Evolutionary conservation across 2,797 vertebrate genomes (phyloP), one percentile per base, ranked within the genome.

Genomic region (Phalloptychus januarius): DNA sequence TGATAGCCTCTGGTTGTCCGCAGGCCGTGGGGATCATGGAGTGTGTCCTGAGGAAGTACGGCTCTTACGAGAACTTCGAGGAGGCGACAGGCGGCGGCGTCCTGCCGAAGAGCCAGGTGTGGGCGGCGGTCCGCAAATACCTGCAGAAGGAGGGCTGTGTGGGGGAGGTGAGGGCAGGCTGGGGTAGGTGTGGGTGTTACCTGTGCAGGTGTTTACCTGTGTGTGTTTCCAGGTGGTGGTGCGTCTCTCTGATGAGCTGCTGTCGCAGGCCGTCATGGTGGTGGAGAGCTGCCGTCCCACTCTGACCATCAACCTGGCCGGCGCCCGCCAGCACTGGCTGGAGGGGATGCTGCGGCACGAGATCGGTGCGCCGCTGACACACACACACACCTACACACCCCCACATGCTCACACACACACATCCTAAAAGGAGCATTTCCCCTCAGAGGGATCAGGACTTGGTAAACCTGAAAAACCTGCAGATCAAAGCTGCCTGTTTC

Each of bases 181-280:
- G 46, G 46, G 8, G 18, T 23, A 25, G 50, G 50, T 0, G n/a
- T 4, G 52, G 28, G 3, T n/a, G 7, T 25, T 6, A 38, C 20
- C 44, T 52, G 13, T n/a, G 48, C 33, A 40, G 44, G 46, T 52
- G 38, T n/a, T 56, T 56, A 67, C 36, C 4, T 40, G 3, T 25
- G 23, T 67, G 11, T 83, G 75, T 75, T 10, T 71, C 18, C 90
- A 99, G 98, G 97, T 99, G 75, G 98, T 99, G 87, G 97, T 99
- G 79, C 96, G 97, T 90, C 96, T 99, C 45, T 98, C 97, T 0
- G 97, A 99, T 1, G 96, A 99, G 93, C 96, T 99, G 45, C 95
- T 99, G 79, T 99, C 98, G 11, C 98, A 99, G 88, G 98, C 98
- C 0, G 97, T 99, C 89, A 99, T 99, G 98, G 97, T 98, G 96